Evolutionary conservation across 2,888 invertebrate genomes (phyloP), one percentile per base, ranked within the genome.

Genomic region (Chrysopilus asiliformis): DNA sequence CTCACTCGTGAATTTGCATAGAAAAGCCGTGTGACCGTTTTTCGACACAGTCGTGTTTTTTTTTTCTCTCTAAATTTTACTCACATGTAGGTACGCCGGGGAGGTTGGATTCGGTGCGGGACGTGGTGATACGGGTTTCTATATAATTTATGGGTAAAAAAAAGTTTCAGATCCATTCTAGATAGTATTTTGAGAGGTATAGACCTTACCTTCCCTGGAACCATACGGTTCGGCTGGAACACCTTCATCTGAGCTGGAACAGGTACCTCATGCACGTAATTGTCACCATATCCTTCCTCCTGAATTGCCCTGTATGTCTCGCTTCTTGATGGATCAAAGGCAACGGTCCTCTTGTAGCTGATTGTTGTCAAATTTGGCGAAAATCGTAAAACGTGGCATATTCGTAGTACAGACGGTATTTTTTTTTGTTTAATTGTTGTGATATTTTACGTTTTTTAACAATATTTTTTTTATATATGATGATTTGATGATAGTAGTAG

Each of bases 221-320:
- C 59, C 57, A 64, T 51, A 55, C 58, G 60, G 50, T 62, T 65
- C 50, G 67, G 64, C 45, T 78, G 70, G 68, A 81, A 87, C 57
- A 85, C 76, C 67, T 76, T 83, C 52, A 75, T 68, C 57, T 79
- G 78, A 40, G 75, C 77, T 45, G 83, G 79, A 51, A 70, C 68
- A 48, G 72, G 71, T 51, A 79, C 73, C 65, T 82, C 82, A 43
- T 76, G 77, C 48, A 75, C 67, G n/a, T n/a, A n/a, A 36, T 64
- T 60, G 56, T 72, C 75, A 45, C 74, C 78, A 43, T 57, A 56
- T 49, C 75, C 74, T 47, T 76, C 74, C 64, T 87, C 87, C 64
- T 85, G 82, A 45, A 89, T 74, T 53, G 82, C 84, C 68, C 78
- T 81, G 72, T 75, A 86, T 40, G 87, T 84, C 64, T 86, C 86